Conservation (phyloP, 2,113 vertebrate genomes). For the Perca schrenkii region DNA sequence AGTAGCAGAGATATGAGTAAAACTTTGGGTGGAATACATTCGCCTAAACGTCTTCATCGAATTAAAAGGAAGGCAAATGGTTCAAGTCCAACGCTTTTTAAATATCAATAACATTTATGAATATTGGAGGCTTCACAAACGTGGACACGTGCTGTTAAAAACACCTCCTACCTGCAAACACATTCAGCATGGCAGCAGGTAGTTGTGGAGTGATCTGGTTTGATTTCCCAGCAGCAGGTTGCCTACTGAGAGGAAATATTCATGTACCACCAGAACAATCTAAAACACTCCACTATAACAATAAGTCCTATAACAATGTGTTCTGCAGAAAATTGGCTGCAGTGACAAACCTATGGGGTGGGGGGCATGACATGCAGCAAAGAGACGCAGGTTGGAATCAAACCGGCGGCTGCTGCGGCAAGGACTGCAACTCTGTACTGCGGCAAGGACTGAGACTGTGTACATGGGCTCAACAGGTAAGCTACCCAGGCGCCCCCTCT, state of each 20-base stretch:
- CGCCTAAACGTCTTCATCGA: not conserved
- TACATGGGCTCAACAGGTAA: too few species aligned
- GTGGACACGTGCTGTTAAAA: not conserved
- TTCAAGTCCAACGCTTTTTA: not conserved
- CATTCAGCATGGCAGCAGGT: not conserved
- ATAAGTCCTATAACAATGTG: not conserved
- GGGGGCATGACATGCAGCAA: too few species aligned
- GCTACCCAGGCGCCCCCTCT: too few species aligned
- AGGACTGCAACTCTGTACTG: too few species aligned
- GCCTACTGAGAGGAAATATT: not conserved
- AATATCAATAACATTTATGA: not conserved
- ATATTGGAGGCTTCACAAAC: not conserved
- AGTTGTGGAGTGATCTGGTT: not conserved
- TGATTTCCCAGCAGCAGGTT: not conserved
- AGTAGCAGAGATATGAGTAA: not conserved
- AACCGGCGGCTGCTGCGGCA: too few species aligned
- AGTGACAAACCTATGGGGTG: too few species aligned
- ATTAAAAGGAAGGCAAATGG: not conserved
- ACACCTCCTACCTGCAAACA: not conserved
- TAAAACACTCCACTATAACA: not conserved
- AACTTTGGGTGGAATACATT: not conserved
- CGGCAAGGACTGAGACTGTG: too few species aligned
- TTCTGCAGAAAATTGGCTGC: not conserved
- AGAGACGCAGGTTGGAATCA: too few species aligned
- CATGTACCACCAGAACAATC: not conserved